Evolutionary conservation across 2,113 vertebrate species (phyloP).

Genomic region (Lepisosteus osseus): DNA sequence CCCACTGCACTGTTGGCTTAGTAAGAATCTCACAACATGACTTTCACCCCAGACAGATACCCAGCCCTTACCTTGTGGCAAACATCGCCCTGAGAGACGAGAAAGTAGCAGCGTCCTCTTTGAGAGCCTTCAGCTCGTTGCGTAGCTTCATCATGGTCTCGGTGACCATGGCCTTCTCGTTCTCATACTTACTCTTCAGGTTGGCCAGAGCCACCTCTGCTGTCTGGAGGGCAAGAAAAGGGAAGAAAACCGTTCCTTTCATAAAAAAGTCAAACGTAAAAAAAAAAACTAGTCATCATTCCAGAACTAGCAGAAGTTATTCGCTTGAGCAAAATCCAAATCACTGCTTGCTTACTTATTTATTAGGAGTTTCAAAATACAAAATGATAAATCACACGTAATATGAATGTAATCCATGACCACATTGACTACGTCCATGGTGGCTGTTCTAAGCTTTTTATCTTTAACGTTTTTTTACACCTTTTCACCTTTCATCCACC

Average conservation of each 20-base stretch:
- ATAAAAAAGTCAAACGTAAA: not conserved
- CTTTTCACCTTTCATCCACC: not conserved
- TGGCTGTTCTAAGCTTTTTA: too few relatives aligned
- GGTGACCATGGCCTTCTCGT: conserved; percentile 91
- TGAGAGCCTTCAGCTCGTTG: conserved; percentile 94
- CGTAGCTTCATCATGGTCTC: conserved; percentile 96
- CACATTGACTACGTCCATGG: too few relatives aligned
- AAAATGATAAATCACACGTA: too few relatives aligned
- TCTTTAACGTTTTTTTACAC: too few relatives aligned
- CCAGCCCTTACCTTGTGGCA: conserved; percentile 80
- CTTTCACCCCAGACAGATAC: not conserved
- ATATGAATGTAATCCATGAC: too few relatives aligned
- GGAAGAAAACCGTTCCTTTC: not conserved
- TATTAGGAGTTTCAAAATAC: too few relatives aligned
- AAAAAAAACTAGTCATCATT: not conserved
- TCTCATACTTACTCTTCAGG: conserved; percentile 96
- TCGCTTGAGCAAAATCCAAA: too few relatives aligned
- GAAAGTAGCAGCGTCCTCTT: conserved; percentile 96
- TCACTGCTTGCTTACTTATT: too few relatives aligned
- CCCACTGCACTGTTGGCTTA: too few relatives aligned
- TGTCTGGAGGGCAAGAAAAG: conserved; percentile 63
- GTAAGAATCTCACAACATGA: not conserved
- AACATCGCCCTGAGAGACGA: conserved; percentile 97
- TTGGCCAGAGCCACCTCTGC: conserved; percentile 95
- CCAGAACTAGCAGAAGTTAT: too few relatives aligned